Percentiles rank a stretch among this genome's conserved stretches.
Evolutionary conservation across 2,113 vertebrate genomes (phyloP).

Genomic region (Antigone vipio): DNA sequence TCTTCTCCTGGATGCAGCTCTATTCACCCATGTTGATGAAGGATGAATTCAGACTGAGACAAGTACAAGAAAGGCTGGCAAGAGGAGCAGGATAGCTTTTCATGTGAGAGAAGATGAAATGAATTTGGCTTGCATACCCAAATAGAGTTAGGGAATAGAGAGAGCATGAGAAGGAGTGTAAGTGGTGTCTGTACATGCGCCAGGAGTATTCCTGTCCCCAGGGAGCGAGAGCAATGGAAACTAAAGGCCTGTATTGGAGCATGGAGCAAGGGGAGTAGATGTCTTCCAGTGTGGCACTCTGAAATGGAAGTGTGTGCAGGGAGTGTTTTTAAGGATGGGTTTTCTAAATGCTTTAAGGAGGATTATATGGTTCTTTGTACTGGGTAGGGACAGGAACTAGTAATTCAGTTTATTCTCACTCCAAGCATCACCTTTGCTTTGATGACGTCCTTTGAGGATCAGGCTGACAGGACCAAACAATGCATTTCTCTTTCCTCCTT

Average conservation of each 20-base stretch:
- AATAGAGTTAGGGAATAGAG: neutral
- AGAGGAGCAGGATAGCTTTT: neutral
- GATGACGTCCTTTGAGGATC: neutral
- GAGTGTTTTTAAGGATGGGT: neutral
- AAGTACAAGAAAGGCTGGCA: neutral
- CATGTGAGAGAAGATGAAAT: neutral
- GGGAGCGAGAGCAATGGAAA: neutral
- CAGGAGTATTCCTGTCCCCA: neutral
- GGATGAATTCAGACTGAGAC: neutral
- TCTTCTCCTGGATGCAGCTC: neutral
- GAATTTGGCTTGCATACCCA: neutral
- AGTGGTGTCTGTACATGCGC: neutral
- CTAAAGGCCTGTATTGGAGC: neutral
- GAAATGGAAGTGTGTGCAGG: neutral
- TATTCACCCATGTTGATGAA: neutral
- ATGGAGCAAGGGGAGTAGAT: neutral
- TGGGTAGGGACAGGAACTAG: neutral
- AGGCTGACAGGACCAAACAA: neutral
- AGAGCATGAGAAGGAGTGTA: accelerated
- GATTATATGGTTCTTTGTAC: neutral
- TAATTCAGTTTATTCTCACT: neutral
- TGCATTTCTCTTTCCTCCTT: neutral
- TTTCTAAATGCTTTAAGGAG: neutral
- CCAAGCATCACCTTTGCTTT: neutral
- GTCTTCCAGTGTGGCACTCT: neutral